Evolutionary conservation across 2,888 invertebrate species (phyloP), one percentile per base, ranked within the genome.

Genomic region (Andrena camellia): DNA sequence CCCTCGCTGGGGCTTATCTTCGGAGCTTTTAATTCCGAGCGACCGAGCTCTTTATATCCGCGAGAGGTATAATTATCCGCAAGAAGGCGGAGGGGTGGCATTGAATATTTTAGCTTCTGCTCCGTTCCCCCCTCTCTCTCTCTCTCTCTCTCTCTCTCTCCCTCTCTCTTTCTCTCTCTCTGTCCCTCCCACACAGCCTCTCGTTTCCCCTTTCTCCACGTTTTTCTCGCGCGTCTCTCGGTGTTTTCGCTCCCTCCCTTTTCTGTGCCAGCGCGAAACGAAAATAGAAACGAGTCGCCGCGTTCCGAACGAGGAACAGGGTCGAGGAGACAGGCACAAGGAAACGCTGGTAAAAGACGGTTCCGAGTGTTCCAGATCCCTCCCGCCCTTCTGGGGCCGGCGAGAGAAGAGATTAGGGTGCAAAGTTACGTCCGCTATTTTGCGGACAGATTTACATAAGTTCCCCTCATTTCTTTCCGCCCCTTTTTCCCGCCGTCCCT

Each of bases 381-480:
- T 81, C 83, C 87, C 78, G 85, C 2, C 83, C 68, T 85, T 42
- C 42, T 42, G 42, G 17, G 42, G 42, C 42, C 17, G 42, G 17
- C 42, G 42, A 42, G 42, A 42, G 42, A 80, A 73, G 78, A 92
- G 92, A 92, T 93, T 93, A 92, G 90, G 87, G 86, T 85, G 77
- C 69, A 90, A 91, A 92, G 90, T 93, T 92, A 92, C 92, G 90
- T 88, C 90, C 87, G 91, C 87, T 90, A 91, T 93, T 92, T 92
- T 90, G 91, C 89, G 90, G 91, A 83, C 86, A 91, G 92, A 91
- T 93, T 93, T 93, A 91, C 93, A 93, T 92, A 92, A 93, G 89
- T 92, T 91, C 70, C 57, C 72, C 73, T 72, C 54, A 66, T 75
- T 76, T 73, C 57, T 62, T 74, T 67, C 57, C 71, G 52, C 29